Evolutionary conservation across 2,888 invertebrate species (phyloP).

Genomic region (Volucella zonaria): DNA sequence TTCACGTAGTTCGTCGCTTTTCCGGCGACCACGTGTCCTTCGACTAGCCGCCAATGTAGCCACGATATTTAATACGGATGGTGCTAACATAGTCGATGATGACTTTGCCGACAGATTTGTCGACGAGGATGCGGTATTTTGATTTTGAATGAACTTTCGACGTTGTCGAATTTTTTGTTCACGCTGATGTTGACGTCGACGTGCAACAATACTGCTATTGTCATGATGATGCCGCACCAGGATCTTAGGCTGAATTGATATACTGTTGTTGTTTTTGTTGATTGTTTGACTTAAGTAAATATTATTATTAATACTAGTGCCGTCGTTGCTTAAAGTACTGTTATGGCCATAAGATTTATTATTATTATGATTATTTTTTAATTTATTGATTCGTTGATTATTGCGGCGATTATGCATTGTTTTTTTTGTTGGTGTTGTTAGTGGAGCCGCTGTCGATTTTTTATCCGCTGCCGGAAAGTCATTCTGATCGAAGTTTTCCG

Average conservation of each 20-base stretch:
- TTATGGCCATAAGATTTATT: slow-evolving; percentile 57
- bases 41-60: slow-evolving; percentile 80
- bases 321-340: slow-evolving; percentile 57
- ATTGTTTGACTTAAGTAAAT: slow-evolving; percentile 69
- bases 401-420: slow-evolving; percentile 73
- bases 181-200: slow-evolving; percentile 76
- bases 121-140: slow-evolving; percentile 76
- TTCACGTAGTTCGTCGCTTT: slow-evolving; percentile 75
- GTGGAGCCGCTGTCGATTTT: slow-evolving; percentile 41
- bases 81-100: slow-evolving; percentile 78
- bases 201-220: slow-evolving; percentile 76
- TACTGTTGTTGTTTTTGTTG: slow-evolving; percentile 44
- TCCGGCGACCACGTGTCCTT: slow-evolving; percentile 80
- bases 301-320: slow-evolving; percentile 73
- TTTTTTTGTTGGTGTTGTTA: slow-evolving; percentile 50
- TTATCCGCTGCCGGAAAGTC: slow-evolving; percentile 46
- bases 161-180: slow-evolving; percentile 76
- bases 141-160: slow-evolving; percentile 76
- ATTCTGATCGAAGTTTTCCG: slow-evolving; percentile 75
- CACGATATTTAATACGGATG: slow-evolving; percentile 79
- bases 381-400: slow-evolving; percentile 67
- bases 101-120: slow-evolving; percentile 79
- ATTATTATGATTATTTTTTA: slow-evolving; percentile 59
- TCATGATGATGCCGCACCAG: slow-evolving; percentile 80
- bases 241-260: slow-evolving; percentile 68